phyloP scores from a whole-genome alignment of 2,888 invertebrate species.

The Pollenia labialis region DNA sequence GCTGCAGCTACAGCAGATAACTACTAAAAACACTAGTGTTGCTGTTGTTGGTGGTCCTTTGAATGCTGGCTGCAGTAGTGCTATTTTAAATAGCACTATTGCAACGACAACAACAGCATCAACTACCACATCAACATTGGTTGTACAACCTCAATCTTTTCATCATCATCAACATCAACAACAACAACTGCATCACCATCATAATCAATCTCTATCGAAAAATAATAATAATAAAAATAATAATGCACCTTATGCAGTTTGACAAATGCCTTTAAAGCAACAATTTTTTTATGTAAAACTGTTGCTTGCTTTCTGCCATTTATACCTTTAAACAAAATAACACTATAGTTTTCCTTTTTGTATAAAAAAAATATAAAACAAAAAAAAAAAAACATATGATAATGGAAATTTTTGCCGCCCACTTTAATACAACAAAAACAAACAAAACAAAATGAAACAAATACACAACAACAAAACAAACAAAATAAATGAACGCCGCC shows the following conservation, averaged over 20 bases:
- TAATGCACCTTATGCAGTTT: conserved; percentile 75
- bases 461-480: conserved; percentile 62
- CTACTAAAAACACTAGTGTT: conserved; percentile 65
- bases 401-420: conserved; percentile 74
- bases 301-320: conserved; percentile 73
- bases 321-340: conserved; percentile 71
- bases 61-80: conserved; percentile 41
- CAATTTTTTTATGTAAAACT: conserved; percentile 72
- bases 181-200: conserved; percentile 37
- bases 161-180: conserved; percentile 15
- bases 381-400: conserved; percentile 55
- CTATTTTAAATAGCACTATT: conserved; percentile 50
- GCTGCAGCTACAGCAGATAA: conserved; percentile 66
- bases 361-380: conserved; percentile 59
- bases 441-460: conserved; percentile 63
- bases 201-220: conserved; percentile 60
- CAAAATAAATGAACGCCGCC: conserved; percentile 73
- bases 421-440: conserved; percentile 71
- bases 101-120: conserved; percentile 37
- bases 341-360: conserved; percentile 74
- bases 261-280: conserved; percentile 74
- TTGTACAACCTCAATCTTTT: conserved; percentile 58
- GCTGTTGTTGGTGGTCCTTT: conserved; percentile 63
- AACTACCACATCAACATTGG: conserved; percentile 65
- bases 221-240: conserved; percentile 67